phyloP scores from a whole-genome alignment of 2,888 invertebrate genomes.

The Neoascia interrupta region DNA sequence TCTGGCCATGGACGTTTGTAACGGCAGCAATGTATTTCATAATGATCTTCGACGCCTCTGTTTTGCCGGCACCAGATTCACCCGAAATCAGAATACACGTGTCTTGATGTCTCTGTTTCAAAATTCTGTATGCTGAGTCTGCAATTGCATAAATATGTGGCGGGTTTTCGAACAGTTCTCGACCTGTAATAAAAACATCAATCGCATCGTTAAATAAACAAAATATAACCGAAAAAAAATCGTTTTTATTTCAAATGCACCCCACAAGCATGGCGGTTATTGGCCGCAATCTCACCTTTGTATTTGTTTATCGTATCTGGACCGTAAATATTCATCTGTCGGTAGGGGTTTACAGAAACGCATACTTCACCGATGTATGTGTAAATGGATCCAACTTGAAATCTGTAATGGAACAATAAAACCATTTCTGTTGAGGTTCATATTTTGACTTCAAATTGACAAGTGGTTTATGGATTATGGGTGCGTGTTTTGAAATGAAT shows the following conservation, averaged over 20 bases:
- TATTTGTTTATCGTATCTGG: constrained; percentile 92
- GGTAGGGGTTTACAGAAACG: constrained; percentile 98
- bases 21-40: constrained; percentile 99
- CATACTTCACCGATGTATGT: constrained; percentile 99
- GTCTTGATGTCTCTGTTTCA: constrained; percentile 94
- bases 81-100: constrained; percentile 99
- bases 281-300: constrained; percentile 82
- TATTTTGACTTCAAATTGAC: constrained; percentile 25
- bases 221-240: constrained; percentile 4
- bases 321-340: constrained; percentile 94
- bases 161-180: constrained; percentile 97
- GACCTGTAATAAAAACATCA: constrained; percentile 80
- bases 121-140: constrained; percentile 95
- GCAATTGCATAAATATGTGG: constrained; percentile 99
- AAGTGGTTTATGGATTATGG: constrained; percentile 11
- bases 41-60: constrained; percentile 99
- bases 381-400: constrained; percentile 94
- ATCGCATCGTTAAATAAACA: constrained; percentile 21
- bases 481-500: constrained; percentile 20
- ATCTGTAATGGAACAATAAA: constrained; percentile 81
- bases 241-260: too few relatives aligned
- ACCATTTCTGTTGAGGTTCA: constrained; percentile 41
- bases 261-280: constrained; percentile 1
- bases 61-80: constrained; percentile 98
- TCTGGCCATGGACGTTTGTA: constrained; percentile 94